These are phyloP conservation scores for Calidris pygmaea DNA, from an alignment of 2,113 vertebrate genomes.

Conservation along the genomic window DNA sequence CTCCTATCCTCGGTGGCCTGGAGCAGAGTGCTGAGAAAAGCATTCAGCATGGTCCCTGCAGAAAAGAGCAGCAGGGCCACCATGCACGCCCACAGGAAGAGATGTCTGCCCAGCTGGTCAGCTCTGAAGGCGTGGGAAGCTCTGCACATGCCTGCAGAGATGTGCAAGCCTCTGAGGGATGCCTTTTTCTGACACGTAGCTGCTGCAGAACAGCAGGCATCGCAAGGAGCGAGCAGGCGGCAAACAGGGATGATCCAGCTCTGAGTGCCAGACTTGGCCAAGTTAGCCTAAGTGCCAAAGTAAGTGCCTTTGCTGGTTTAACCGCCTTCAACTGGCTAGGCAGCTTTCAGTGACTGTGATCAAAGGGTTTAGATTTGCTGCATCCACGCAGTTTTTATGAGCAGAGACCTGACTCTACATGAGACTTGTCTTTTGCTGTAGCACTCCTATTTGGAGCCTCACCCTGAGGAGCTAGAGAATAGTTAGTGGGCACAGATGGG, in stretches of 20 bases:
- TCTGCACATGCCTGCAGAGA: background rate
- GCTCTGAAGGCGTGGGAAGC: background rate
- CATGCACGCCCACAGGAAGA: rapidly evolving
- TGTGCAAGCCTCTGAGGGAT: rapidly evolving
- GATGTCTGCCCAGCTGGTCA: rapidly evolving
- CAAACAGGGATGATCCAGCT: background rate
- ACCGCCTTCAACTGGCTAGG: background rate
- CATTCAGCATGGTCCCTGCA: rapidly evolving
- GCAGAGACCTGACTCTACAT: background rate
- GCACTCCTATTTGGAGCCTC: background rate
- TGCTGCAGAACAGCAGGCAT: background rate
- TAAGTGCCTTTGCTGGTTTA: background rate
- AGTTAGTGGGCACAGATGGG: background rate
- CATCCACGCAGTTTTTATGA: background rate
- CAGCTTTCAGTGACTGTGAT: background rate
- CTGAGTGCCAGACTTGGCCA: background rate
- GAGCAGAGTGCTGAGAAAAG: background rate
- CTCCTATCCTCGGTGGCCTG: rapidly evolving
- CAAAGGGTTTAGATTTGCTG: background rate
- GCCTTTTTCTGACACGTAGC: rapidly evolving
- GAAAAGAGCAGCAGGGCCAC: background rate
- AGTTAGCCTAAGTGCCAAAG: background rate
- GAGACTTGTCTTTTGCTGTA: background rate
- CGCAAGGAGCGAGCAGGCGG: background rate
- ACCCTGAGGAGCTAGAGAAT: background rate